Percentiles rank a stretch among this genome's conserved stretches.
Conservation (phyloP, 1,140 invertebrate genomes). For the Melitaea cinxia region DNA sequence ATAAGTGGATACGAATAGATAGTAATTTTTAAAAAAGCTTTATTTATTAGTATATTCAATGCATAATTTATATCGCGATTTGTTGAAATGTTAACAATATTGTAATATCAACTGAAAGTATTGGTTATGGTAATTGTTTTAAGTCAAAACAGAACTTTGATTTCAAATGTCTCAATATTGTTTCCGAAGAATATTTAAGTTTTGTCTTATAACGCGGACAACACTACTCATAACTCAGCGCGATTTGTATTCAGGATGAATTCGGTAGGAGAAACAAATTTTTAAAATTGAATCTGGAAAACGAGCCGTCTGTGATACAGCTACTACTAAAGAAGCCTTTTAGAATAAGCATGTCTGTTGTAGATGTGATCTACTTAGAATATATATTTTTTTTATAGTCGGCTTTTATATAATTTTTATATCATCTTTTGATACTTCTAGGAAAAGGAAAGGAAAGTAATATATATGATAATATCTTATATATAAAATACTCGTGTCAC, state of each 20-base stretch:
- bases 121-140: background rate
- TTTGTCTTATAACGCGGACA: constrained; percentile 19
- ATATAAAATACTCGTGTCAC: too few relatives aligned
- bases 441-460: too few relatives aligned
- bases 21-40: too few relatives aligned
- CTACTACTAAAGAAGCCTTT: constrained; percentile 35
- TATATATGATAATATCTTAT: too few relatives aligned
- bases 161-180: constrained; percentile 6
- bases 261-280: constrained; percentile 67
- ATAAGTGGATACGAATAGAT: too few relatives aligned
- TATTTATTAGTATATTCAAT: too few relatives aligned
- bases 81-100: background rate
- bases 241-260: constrained; percentile 68
- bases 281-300: constrained; percentile 73
- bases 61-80: too few relatives aligned
- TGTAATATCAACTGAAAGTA: constrained; percentile 4
- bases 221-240: constrained; percentile 25
- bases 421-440: too few relatives aligned
- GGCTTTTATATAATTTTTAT: background rate
- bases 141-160: constrained; percentile 1
- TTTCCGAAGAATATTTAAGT: constrained; percentile 14
- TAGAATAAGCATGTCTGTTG: constrained; percentile 24
- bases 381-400: background rate
- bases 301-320: constrained; percentile 59
- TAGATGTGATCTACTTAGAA: constrained; percentile 5